Evolutionary conservation across 1,140 invertebrate species (phyloP).

Genomic region (Pseudomyrmex pallidus): DNA sequence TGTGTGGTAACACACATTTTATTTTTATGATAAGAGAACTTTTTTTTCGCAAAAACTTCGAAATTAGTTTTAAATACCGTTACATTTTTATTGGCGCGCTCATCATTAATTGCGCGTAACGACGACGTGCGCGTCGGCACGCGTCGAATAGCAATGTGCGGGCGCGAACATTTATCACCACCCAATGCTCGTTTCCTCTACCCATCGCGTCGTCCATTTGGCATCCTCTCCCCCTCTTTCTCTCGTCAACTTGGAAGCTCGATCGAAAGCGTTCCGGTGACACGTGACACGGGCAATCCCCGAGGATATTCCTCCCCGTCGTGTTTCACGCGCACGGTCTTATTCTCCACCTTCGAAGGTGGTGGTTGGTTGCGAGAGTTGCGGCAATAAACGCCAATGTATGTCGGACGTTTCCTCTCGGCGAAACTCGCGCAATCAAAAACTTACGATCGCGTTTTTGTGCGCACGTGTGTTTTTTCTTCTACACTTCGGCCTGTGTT

Average conservation of each 20-base stretch:
- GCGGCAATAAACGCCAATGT: slow-evolving; percentile 66
- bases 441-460: neutral
- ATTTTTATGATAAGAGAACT: too few relatives aligned
- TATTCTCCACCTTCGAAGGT: slow-evolving; percentile 17
- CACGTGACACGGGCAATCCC: slow-evolving; percentile 63
- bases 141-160: slow-evolving; percentile 48
- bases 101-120: slow-evolving; percentile 53
- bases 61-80: neutral
- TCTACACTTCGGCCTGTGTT: neutral
- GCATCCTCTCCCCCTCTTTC: neutral
- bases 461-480: neutral
- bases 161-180: slow-evolving; percentile 56
- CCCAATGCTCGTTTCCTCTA: slow-evolving; percentile 31
- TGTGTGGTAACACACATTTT: neutral
- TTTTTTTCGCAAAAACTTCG: too few relatives aligned
- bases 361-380: slow-evolving; percentile 53
- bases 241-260: slow-evolving; percentile 46
- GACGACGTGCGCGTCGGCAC: slow-evolving; percentile 14
- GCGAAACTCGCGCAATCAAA: neutral
- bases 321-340: slow-evolving; percentile 54
- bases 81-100: neutral
- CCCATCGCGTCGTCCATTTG: slow-evolving; percentile 49
- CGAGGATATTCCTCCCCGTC: slow-evolving; percentile 56
- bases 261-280: slow-evolving; percentile 54
- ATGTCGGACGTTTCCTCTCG: slow-evolving; percentile 2